phyloP scores from a whole-genome alignment of 2,888 invertebrate genomes.

The Dynastes maya region DNA sequence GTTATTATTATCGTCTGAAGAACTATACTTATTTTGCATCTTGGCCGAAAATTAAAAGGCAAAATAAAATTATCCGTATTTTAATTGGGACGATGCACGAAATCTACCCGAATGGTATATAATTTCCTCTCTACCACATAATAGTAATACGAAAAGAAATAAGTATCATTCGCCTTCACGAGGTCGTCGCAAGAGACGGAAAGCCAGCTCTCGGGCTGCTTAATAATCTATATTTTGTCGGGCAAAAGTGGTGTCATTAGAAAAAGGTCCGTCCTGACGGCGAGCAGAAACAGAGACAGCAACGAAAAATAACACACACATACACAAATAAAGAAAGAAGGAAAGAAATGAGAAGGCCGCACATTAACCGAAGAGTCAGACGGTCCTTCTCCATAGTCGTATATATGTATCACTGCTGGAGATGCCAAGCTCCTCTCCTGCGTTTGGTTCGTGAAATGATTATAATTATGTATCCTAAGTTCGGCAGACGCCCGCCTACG shows the following conservation, averaged over 20 bases:
- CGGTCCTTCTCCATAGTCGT: not conserved
- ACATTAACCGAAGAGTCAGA: not conserved
- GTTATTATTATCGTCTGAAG: not conserved
- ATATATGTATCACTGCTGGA: slow-evolving; percentile 23
- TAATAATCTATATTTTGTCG: slow-evolving; percentile 46
- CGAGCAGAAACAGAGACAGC: slow-evolving; percentile 16
- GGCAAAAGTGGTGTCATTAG: slow-evolving; percentile 53
- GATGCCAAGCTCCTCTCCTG: slow-evolving; percentile 52
- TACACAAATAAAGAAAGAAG: no score
- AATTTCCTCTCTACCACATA: slow-evolving; percentile 4
- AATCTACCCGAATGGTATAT: slow-evolving; percentile 3
- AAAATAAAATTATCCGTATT: slow-evolving; percentile 11
- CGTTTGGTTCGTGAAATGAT: slow-evolving; percentile 65
- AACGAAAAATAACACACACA: slow-evolving; percentile 6
- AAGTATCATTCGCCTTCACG: slow-evolving; percentile 9
- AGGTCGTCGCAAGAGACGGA: not conserved
- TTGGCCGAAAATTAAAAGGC: not conserved
- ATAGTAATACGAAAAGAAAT: slow-evolving; percentile 16
- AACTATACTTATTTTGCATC: slow-evolving; percentile 14
- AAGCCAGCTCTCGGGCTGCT: slow-evolving; percentile 3
- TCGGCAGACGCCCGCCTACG: slow-evolving; percentile 67
- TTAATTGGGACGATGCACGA: slow-evolving; percentile 25
- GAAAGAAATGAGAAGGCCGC: not conserved
- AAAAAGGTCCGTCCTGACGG: slow-evolving; percentile 26
- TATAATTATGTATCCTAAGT: slow-evolving; percentile 66